Conservation (phyloP, 2,113 vertebrate genomes). For the Carlito syrichta region DNA sequence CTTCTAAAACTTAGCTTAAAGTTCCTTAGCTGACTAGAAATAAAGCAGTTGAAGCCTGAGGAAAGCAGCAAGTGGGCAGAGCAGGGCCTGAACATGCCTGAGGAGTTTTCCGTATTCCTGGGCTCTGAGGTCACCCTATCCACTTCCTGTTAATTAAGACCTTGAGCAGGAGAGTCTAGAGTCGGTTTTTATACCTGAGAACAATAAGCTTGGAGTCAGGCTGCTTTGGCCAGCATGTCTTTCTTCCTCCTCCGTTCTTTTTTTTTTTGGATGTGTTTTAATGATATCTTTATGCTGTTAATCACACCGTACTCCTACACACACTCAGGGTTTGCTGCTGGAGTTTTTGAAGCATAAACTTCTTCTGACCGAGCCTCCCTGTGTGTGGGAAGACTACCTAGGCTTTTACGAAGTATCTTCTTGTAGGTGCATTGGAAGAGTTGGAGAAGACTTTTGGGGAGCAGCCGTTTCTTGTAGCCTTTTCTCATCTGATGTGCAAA, state of each 20-base stretch:
- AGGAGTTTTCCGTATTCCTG: neutral
- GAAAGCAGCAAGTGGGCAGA: neutral
- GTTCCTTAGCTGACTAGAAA: neutral
- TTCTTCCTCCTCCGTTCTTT: neutral
- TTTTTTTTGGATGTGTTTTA: neutral
- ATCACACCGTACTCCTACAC: constrained; percentile 25
- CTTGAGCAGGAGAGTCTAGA: neutral
- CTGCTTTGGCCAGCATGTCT: neutral
- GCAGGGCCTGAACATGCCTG: accelerated
- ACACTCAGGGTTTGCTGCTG: neutral
- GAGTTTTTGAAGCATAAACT: neutral
- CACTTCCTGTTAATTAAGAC: neutral
- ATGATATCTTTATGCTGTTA: constrained; percentile 37
- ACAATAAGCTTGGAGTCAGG: neutral
- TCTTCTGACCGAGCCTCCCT: neutral
- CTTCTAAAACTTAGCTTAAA: neutral
- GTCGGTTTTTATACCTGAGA: neutral
- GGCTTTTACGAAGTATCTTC: neutral
- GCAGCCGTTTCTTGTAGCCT: neutral
- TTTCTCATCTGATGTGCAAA: neutral
- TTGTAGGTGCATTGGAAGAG: neutral
- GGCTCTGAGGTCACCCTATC: neutral
- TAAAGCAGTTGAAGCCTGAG: neutral
- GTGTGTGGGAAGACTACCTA: neutral
- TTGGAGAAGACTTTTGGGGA: neutral